Evolutionary conservation across 2,113 vertebrate genomes (phyloP).

Genomic region (Apteryx mantelli): DNA sequence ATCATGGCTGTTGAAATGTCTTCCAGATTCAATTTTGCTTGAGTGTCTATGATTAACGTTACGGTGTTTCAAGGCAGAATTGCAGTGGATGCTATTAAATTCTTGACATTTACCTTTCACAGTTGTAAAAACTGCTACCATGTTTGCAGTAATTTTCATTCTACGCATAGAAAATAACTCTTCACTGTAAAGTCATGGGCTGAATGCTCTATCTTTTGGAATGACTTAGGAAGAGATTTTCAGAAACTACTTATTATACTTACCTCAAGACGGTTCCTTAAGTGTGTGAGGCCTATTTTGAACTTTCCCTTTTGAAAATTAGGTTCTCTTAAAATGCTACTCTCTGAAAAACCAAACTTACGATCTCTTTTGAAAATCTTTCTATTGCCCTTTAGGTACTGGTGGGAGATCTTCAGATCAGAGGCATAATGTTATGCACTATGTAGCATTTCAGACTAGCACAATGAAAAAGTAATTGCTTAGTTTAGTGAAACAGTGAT

Average conservation of each 20-base stretch:
- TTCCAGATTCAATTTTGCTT: neutral
- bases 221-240: neutral
- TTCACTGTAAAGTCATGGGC: neutral
- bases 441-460: neutral
- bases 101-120: neutral
- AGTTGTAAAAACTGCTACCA: neutral
- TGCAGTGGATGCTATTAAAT: neutral
- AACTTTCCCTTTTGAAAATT: neutral
- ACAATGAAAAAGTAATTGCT: slow-evolving; percentile 36
- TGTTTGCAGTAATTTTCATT: slow-evolving; percentile 7
- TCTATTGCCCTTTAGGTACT: neutral
- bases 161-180: neutral
- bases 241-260: neutral
- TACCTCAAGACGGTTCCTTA: neutral
- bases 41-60: neutral
- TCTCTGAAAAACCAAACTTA: neutral
- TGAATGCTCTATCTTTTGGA: neutral
- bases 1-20: neutral
- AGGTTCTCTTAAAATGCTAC: neutral
- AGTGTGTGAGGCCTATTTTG: neutral
- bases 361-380: neutral
- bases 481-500: neutral
- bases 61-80: neutral
- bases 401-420: neutral
- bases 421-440: neutral